Base-by-base conservation (phyloP, 2,888 invertebrate species). In the Drosophila formosana region DNA sequence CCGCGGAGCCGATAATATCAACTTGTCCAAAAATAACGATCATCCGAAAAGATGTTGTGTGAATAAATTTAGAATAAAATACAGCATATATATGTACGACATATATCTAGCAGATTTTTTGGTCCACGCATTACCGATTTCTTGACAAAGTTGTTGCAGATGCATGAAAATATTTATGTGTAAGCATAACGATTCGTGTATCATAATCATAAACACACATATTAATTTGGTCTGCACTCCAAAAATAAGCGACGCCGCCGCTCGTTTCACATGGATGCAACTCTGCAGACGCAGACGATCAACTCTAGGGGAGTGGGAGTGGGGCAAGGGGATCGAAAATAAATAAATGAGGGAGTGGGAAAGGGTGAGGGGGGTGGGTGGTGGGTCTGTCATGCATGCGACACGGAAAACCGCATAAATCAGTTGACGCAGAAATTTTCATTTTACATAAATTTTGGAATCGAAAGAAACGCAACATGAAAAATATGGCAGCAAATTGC, bases 381-480 rank as follows among this genome's bases (percentile, higher is more conserved):
- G 23, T 46, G 60, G 68, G 57, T 70, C 65, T 78, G 73, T 80
- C 82, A 80, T 78, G 83, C 82, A 74, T 79, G 77, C 82, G 72
- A 84, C 80, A 80, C 69, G 66, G 72, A 68, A 80, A 80, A 72
- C 79, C 80, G 78, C 85, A 89, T 86, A 86, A 86, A 86, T 86
- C 85, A 89, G 84, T 87, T 87, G 85, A 82, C 89, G 85, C 89
- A 86, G 89, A 89, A 87, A 86, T 86, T 89, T 87, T 87, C 80
- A 85, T 84, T 85, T 84, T 73, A 87, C 88, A 87, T 82, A 82
- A 75, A 79, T 88, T 84, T 88, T 75, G 72, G 67, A 76, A 76
- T 75, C 79, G 81, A 78, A 80, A 67, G 79, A 79, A 87, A 83
- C 67, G 50, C 77, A 72, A 79, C 69, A 81, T 63, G 77, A 84